A percentile compares a stretch with the other conserved stretches of the same genome.
phyloP scores from a whole-genome alignment of 2,888 invertebrate genomes.

The Isoperla grammatica region DNA sequence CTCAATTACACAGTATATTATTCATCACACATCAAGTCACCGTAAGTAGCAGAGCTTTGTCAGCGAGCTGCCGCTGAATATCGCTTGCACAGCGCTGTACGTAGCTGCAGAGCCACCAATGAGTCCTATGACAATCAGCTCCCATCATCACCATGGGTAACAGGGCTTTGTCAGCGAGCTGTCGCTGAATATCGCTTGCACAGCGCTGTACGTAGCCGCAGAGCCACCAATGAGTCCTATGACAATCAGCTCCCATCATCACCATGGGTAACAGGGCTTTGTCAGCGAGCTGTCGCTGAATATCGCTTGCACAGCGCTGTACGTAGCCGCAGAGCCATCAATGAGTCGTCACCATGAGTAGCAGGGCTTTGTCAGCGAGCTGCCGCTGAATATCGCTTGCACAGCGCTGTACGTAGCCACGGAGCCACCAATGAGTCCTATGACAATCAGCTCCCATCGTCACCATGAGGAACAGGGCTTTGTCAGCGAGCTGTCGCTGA shows the following conservation, averaged over 20 bases:
- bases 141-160: too few relatives aligned
- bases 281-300: slow-evolving; percentile 42
- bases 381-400: slow-evolving; percentile 47
- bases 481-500: slow-evolving; percentile 34
- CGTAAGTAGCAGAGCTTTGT: slow-evolving; percentile 44
- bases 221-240: slow-evolving; percentile 55
- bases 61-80: slow-evolving; percentile 44
- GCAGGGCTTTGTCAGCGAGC: slow-evolving; percentile 42
- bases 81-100: slow-evolving; percentile 54
- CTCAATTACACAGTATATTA: too few relatives aligned
- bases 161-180: slow-evolving; percentile 42
- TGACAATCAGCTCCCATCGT: slow-evolving; percentile 52
- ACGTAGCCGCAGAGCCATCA: too few relatives aligned
- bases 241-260: slow-evolving; percentile 55
- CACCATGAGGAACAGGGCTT: slow-evolving; percentile 40
- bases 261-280: slow-evolving; percentile 44
- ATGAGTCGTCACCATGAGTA: too few relatives aligned
- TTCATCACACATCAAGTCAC: too few relatives aligned
- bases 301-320: slow-evolving; percentile 54
- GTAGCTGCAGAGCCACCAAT: slow-evolving; percentile 56
- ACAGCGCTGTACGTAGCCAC: slow-evolving; percentile 58
- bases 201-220: slow-evolving; percentile 57
- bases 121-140: slow-evolving; percentile 54
- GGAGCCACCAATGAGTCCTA: slow-evolving; percentile 55
- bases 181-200: slow-evolving; percentile 49